Conservation (phyloP, 2,113 vertebrate species). For the Loxodonta africana region DNA sequence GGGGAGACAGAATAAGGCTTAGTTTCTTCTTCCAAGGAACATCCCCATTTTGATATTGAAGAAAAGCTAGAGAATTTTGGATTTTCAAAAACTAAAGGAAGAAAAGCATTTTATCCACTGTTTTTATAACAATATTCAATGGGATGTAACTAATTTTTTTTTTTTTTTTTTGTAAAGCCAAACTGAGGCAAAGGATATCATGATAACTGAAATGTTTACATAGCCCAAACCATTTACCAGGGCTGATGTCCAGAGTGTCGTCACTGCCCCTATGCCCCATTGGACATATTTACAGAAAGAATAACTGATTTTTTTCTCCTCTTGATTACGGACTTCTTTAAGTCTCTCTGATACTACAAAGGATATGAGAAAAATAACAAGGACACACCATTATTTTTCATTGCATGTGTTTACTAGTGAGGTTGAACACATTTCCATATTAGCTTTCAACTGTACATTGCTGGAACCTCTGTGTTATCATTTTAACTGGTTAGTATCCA, state of each 20-base stretch:
- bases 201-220: not conserved
- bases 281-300: not conserved
- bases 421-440: not conserved
- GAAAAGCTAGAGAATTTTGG: not conserved
- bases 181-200: not conserved
- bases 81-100: not conserved
- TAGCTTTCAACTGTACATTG: not conserved
- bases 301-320: not conserved
- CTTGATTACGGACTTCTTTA: conserved; percentile 28
- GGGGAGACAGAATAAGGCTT: not conserved
- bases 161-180: not conserved
- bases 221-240: not conserved
- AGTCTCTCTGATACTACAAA: conserved; percentile 37
- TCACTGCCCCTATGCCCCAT: not conserved
- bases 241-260: not conserved
- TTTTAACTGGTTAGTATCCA: conserved; percentile 13
- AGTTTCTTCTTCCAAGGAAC: not conserved
- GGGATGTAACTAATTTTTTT: not conserved
- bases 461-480: not conserved
- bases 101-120: not conserved
- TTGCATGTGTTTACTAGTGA: conserved; percentile 50
- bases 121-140: not conserved
- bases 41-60: not conserved
- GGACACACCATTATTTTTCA: conserved; percentile 16
- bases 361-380: not conserved